A percentile compares a stretch with the other conserved stretches of the same genome.
phyloP scores from a whole-genome alignment of 2,888 invertebrate genomes.

The Crematogaster levior region DNA sequence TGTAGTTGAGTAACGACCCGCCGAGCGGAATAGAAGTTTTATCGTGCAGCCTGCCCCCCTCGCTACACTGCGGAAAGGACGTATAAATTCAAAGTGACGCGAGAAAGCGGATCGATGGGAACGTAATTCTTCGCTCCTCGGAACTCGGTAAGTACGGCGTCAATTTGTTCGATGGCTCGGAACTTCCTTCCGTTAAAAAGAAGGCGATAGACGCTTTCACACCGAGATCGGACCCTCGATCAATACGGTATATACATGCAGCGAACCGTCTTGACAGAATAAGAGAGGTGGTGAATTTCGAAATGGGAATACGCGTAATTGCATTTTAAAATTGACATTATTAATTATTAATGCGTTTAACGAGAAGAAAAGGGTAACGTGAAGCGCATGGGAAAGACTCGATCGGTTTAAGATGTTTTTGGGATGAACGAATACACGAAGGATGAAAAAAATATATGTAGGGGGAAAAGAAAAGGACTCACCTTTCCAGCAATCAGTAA shows the following conservation, averaged over 20 bases:
- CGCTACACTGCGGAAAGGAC: constrained; percentile 22
- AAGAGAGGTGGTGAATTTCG: neutral
- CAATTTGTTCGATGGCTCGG: constrained; percentile 54
- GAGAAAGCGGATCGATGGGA: constrained; percentile 58
- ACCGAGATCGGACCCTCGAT: constrained; percentile 43
- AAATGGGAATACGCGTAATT: neutral
- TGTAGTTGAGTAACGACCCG: constrained; percentile 66
- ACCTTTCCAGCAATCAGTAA: constrained; percentile 72
- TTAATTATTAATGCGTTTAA: neutral
- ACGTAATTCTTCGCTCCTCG: constrained; percentile 54
- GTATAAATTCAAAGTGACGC: constrained; percentile 60
- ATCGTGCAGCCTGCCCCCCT: constrained; percentile 53
- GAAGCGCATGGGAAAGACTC: neutral
- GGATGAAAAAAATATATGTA: constrained; percentile 52
- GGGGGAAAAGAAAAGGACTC: constrained; percentile 48
- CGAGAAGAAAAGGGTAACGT: neutral
- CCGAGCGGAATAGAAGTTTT: constrained; percentile 64
- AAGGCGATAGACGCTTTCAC: constrained; percentile 42
- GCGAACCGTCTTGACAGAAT: constrained; percentile 26
- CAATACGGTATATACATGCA: constrained; percentile 35
- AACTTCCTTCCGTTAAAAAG: constrained; percentile 51
- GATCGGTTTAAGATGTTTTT: neutral
- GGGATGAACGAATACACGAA: neutral
- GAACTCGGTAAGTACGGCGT: constrained; percentile 51
- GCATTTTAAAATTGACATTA: constrained; percentile 5